Evolutionary conservation across 2,113 vertebrate genomes (phyloP), one percentile per base, ranked within the genome.

Genomic region (Sceloporus tristichus): DNA sequence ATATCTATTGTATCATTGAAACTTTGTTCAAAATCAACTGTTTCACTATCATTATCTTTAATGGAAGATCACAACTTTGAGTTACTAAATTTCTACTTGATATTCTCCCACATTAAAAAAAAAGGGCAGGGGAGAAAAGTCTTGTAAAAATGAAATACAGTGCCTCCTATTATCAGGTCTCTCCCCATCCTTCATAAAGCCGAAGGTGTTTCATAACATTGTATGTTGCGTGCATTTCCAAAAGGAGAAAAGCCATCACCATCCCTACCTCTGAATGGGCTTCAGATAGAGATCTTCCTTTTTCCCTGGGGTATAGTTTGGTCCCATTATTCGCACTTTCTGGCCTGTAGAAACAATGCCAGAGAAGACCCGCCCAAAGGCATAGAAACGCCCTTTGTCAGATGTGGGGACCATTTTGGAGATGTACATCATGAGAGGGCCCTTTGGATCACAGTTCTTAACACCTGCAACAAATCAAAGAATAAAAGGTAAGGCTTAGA

Each of bases 221-320:
- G n/a, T 10, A 14, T 2, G 1, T 66, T 38, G 40, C 68, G 18
- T 78, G 70, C 75, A 68, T 62, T 2, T 79, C 21, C 42, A n/a
- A 73, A 85, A 70, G 80, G 56, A 87, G 65, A 3, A 48, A 9
- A 59, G 10, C 27, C 8, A 19, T 5, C 73, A 83, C 27, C 21
- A 73, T 14, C n/a, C 48, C 84, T 88, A 96, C 94, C 95, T 96
- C 88, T 97, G 96, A 89, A 96, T 95, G 34, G 94, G 93, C 66
- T 96, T 96, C 29, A 96, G 13, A 79, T 96, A 97, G 82, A 95
- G 94, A 84, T 96, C 96, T 77, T 97, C 95, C 53, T 97, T 97
- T 89, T 96, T 96, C 68, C 95, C 96, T 65, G 94, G 95, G 9
- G 93, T 95, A 62, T 95, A 96, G 91, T 95, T 96, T 62, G 95